A percentile compares a stretch with the other conserved stretches of the same genome.
Conservation (phyloP, 1,140 invertebrate species). For the Drosophila subobscura region DNA sequence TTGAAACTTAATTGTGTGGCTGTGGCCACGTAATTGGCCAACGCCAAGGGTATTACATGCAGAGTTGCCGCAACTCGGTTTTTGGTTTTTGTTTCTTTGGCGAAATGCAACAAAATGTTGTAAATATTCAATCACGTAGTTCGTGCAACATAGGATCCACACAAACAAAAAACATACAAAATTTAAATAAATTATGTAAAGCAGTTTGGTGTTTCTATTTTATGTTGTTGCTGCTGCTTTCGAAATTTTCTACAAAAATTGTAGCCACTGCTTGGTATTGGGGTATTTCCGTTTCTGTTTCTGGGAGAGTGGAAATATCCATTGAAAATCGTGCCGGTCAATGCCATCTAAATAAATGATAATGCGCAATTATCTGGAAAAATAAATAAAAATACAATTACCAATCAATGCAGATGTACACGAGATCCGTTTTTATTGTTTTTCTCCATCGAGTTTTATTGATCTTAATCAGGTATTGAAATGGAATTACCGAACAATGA, state of each 20-base stretch:
- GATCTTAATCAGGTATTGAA: conserved; percentile 20
- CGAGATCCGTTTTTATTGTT: conserved; percentile 39
- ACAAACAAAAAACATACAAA: conserved; percentile 35
- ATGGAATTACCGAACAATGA: neutral
- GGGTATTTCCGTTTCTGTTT: conserved; percentile 67
- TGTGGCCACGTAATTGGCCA: conserved; percentile 67
- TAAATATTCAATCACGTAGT: conserved; percentile 80
- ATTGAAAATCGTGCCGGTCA: conserved; percentile 52
- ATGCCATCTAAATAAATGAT: conserved; percentile 49
- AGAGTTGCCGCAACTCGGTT: conserved; percentile 34
- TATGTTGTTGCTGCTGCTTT: conserved; percentile 1
- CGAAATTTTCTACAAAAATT: conserved; percentile 25
- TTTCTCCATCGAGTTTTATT: neutral
- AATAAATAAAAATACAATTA: conserved; percentile 44
- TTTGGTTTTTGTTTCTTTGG: neutral
- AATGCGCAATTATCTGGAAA: conserved; percentile 51
- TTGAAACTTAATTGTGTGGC: conserved; percentile 69
- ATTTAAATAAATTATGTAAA: conserved; percentile 81
- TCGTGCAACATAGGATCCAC: conserved; percentile 63
- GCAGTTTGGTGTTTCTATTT: conserved; percentile 24
- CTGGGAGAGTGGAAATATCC: conserved; percentile 15
- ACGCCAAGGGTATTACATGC: conserved; percentile 72
- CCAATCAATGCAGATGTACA: conserved; percentile 18
- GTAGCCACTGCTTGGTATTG: conserved; percentile 7
- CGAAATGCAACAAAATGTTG: conserved; percentile 73